These are phyloP conservation scores for Corythoichthys intestinalis DNA, from an alignment of 2,113 vertebrate species.

Conservation along the genomic window DNA sequence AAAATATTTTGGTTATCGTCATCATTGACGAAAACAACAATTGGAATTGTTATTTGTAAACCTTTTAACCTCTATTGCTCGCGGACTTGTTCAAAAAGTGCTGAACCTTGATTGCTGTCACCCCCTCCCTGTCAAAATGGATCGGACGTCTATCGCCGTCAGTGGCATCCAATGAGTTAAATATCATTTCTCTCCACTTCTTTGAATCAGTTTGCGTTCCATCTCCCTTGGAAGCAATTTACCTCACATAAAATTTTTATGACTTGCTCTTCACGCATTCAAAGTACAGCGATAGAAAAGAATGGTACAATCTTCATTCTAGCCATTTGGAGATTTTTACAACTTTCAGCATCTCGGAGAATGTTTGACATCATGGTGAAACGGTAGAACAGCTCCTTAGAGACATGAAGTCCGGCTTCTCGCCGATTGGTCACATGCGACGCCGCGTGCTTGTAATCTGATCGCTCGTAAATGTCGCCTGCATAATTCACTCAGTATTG, in stretches of 20 bases:
- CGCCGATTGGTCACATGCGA: background rate
- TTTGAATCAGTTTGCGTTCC: background rate
- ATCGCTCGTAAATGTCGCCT: conserved; percentile 1
- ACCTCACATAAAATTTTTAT: background rate
- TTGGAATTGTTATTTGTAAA: no score
- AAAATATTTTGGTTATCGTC: no score
- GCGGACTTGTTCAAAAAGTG: no score
- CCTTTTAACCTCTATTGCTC: no score
- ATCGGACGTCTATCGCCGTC: no score
- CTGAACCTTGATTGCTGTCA: no score
- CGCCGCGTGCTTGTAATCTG: background rate
- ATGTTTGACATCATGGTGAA: background rate
- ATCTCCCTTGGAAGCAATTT: background rate
- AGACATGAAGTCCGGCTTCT: background rate
- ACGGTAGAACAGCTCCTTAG: background rate
- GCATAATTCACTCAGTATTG: background rate
- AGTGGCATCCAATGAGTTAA: no score
- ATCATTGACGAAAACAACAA: no score
- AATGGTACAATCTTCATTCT: background rate
- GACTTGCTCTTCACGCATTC: background rate
- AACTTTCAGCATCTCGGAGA: background rate
- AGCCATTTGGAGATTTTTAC: background rate
- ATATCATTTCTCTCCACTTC: background rate
- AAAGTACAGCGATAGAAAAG: background rate
- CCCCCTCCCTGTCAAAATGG: no score